A percentile compares a stretch with the other conserved stretches of the same genome.
These are phyloP conservation scores for Drosophila limbata DNA, from an alignment of 2,888 invertebrate genomes.

Conservation along the genomic window DNA sequence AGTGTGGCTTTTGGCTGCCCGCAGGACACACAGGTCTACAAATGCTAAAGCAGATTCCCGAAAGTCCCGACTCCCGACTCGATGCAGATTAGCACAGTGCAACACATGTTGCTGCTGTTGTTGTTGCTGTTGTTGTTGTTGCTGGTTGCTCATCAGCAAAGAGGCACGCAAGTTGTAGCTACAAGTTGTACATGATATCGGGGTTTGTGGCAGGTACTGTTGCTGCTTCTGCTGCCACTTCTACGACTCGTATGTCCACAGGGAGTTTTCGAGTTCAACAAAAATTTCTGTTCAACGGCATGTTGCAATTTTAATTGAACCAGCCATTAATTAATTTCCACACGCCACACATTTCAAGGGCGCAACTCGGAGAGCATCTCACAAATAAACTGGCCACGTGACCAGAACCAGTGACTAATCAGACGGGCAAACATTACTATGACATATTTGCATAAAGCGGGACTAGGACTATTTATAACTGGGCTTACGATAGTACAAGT, in stretches of 20 bases:
- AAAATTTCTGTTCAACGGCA: constrained; percentile 80
- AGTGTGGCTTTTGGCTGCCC: constrained; percentile 60
- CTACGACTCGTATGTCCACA: constrained; percentile 11
- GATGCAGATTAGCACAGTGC: constrained; percentile 70
- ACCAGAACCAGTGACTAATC: constrained; percentile 38
- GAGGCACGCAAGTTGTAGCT: constrained; percentile 78
- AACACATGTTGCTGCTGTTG: constrained; percentile 66
- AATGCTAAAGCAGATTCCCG: constrained; percentile 32
- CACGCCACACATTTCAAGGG: constrained; percentile 50
- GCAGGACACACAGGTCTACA: constrained; percentile 66
- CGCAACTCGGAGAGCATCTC: neutral
- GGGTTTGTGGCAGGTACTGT: constrained; percentile 25
- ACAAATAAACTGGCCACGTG: constrained; percentile 31
- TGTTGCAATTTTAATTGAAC: constrained; percentile 85
- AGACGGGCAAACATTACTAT: neutral
- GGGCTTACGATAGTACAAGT: neutral
- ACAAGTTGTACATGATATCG: constrained; percentile 74
- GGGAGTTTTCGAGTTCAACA: constrained; percentile 50
- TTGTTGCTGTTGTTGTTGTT: constrained; percentile 35
- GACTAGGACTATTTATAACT: neutral
- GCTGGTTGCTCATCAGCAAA: constrained; percentile 70
- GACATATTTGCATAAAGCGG: constrained; percentile 3
- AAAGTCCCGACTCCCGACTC: constrained; percentile 24
- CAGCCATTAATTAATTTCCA: constrained; percentile 85
- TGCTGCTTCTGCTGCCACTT: constrained; percentile 24